Conservation (phyloP, 2,797 vertebrate genomes). For the Prunella strophiata region DNA sequence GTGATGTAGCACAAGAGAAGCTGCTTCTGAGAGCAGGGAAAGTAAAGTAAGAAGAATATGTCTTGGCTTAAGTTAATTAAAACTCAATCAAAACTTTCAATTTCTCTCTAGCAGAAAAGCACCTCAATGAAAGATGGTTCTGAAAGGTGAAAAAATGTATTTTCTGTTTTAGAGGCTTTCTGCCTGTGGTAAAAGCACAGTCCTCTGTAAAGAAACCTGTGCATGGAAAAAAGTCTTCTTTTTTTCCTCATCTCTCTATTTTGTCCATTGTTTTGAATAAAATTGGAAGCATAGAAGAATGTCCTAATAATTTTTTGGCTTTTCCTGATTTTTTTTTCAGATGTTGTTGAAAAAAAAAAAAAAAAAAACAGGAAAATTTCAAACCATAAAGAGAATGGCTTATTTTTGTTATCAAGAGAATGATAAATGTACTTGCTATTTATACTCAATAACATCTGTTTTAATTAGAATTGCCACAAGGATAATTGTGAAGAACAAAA, state of each 20-base stretch:
- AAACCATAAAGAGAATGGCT: background rate
- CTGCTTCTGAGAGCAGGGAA: background rate
- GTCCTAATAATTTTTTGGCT: background rate
- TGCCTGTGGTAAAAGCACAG: background rate
- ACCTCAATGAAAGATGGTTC: background rate
- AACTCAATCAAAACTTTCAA: background rate
- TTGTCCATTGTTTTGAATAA: background rate
- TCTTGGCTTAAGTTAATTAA: background rate
- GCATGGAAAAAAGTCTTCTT: background rate
- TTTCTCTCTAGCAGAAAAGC: background rate
- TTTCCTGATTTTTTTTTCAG: background rate
- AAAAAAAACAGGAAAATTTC: background rate
- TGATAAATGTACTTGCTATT: background rate
- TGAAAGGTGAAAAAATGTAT: background rate
- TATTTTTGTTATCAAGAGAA: background rate
- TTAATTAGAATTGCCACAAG: background rate
- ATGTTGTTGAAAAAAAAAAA: background rate
- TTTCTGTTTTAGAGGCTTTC: background rate
- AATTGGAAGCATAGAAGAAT: background rate
- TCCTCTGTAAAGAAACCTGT: background rate
- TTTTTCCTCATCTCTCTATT: background rate
- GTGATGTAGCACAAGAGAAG: background rate
- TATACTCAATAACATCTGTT: background rate
- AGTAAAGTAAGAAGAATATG: background rate
- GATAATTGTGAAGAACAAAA: background rate